Percentiles rank a stretch among this genome's conserved stretches.
phyloP scores from a whole-genome alignment of 2,113 vertebrate genomes.

The Hiodon alosoides region DNA sequence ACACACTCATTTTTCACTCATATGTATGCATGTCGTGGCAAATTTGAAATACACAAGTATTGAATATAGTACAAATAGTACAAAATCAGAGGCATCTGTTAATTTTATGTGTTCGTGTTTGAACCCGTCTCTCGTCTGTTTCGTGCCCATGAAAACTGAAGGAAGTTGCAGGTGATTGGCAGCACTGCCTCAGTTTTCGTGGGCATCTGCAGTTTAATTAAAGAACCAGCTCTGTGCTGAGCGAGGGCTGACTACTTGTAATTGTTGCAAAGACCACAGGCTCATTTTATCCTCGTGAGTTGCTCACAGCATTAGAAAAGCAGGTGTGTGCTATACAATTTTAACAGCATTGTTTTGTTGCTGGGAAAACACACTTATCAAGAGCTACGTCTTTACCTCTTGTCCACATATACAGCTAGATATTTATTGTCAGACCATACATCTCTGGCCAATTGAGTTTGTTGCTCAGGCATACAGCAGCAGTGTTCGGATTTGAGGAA shows the following conservation, averaged over 20 bases:
- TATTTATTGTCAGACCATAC: no score
- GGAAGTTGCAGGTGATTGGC: background rate
- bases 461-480: no score
- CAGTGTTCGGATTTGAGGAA: no score
- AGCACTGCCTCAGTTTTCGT: background rate
- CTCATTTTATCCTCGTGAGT: background rate
- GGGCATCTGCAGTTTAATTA: background rate
- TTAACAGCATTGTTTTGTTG: no score
- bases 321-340: no score
- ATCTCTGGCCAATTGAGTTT: no score
- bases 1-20: background rate
- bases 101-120: background rate
- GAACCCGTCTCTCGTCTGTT: background rate
- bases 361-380: no score
- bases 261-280: background rate
- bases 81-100: slow-evolving; percentile 7
- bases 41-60: slow-evolving; percentile 2
- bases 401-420: no score
- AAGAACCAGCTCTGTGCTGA: background rate
- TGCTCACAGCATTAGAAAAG: background rate
- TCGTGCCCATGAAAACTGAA: background rate
- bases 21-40: background rate
- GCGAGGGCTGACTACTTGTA: background rate
- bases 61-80: background rate
- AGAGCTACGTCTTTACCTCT: no score